Conservation (phyloP, 2,113 vertebrate species). For the Apaloderma vittatum region DNA sequence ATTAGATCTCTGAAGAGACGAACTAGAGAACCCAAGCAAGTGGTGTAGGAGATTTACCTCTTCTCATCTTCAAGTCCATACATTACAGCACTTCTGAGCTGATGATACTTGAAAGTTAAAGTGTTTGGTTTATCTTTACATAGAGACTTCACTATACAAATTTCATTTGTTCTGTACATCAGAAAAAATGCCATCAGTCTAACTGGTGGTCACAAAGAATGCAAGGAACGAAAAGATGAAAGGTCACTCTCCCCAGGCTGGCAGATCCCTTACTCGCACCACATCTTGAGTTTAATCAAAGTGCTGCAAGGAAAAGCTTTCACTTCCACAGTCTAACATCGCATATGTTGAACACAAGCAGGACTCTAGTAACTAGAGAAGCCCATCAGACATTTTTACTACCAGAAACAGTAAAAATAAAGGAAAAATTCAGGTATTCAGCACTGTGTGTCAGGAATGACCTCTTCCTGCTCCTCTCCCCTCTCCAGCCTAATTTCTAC, state of each 20-base stretch:
- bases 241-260: not conserved
- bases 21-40: not conserved
- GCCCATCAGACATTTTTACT: not conserved
- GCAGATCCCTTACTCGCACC: not conserved
- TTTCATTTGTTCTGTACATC: not conserved
- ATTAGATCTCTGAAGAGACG: not conserved
- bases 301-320: not conserved
- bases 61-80: not conserved
- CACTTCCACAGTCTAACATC: not conserved
- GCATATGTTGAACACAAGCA: not conserved
- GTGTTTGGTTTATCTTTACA: not conserved
- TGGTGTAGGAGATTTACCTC: not conserved
- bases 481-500: not conserved
- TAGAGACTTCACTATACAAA: not conserved
- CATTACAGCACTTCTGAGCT: not conserved
- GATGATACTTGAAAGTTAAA: slow-evolving; percentile 1
- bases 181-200: not conserved
- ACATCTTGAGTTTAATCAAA: not conserved
- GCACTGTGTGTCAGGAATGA: not conserved
- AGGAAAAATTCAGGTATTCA: not conserved
- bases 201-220: not conserved
- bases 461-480: not conserved
- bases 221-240: not conserved
- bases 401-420: not conserved
- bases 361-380: not conserved